These are phyloP conservation scores for Zaprionus capensis DNA, from an alignment of 1,140 invertebrate genomes.

Conservation along the genomic window DNA sequence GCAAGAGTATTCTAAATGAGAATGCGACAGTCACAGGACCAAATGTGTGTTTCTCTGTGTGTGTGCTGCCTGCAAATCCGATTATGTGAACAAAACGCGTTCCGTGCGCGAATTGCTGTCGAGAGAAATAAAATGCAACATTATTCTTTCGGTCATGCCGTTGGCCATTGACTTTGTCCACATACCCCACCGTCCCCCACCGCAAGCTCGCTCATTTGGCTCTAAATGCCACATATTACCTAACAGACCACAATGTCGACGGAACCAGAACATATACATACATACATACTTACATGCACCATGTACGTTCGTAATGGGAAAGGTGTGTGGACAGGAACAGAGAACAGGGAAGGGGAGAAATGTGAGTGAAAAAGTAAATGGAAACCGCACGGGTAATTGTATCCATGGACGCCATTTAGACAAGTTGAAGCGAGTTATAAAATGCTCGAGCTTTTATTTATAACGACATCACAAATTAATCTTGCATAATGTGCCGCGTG, in stretches of 20 bases:
- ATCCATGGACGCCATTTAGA: slow-evolving; percentile 34
- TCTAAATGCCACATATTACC: slow-evolving; percentile 69
- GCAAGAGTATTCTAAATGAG: slow-evolving; percentile 22
- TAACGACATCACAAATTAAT: slow-evolving; percentile 81
- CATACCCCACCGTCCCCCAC: not conserved
- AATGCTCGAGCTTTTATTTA: slow-evolving; percentile 79
- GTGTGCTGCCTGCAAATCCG: slow-evolving; percentile 57
- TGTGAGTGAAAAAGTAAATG: not conserved
- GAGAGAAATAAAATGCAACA: slow-evolving; percentile 79
- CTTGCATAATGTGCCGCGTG: slow-evolving; percentile 76
- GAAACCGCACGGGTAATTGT: slow-evolving; percentile 24
- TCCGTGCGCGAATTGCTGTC: slow-evolving; percentile 75
- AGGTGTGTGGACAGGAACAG: not conserved
- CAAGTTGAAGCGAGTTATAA: slow-evolving; percentile 59
- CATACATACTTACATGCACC: too few relatives aligned
- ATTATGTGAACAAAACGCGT: slow-evolving; percentile 75
- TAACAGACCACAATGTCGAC: slow-evolving; percentile 52
- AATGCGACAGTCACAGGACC: slow-evolving; percentile 30
- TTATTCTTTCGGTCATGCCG: slow-evolving; percentile 63
- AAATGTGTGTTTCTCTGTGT: slow-evolving; percentile 49
- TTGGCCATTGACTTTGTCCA: slow-evolving; percentile 63
- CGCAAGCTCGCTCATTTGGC: not conserved
- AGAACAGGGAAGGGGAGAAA: not conserved
- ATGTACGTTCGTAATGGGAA: not conserved
- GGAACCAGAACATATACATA: slow-evolving; percentile 12